Percentiles rank a stretch among this genome's conserved stretches.
Conservation (phyloP, 2,888 invertebrate genomes). For the Lycaena phlaeas region DNA sequence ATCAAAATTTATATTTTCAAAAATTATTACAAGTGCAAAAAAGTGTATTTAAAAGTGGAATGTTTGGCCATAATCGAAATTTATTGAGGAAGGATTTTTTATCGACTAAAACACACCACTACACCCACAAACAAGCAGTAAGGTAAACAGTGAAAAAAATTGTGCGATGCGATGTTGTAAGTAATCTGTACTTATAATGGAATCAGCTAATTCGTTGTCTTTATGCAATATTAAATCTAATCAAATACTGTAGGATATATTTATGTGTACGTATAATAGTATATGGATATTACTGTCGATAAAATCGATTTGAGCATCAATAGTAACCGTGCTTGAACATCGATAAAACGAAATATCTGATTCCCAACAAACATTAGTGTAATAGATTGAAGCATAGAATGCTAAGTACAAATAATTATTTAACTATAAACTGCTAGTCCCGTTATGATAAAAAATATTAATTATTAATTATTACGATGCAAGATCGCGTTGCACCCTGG, state of each 20-base stretch:
- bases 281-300: constrained; percentile 15
- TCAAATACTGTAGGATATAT: constrained; percentile 21
- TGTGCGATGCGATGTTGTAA: constrained; percentile 61
- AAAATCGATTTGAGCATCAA: constrained; percentile 20
- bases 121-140: constrained; percentile 58
- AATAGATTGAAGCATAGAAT: constrained; percentile 63
- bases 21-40: constrained; percentile 72
- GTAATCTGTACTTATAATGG: constrained; percentile 48
- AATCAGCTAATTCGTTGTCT: constrained; percentile 47
- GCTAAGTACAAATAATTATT: constrained; percentile 69
- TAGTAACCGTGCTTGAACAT: constrained; percentile 23
- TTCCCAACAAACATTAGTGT: constrained; percentile 63
- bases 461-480: constrained; percentile 41
- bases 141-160: constrained; percentile 61
- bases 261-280: constrained; percentile 23
- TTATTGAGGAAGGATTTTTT: constrained; percentile 56
- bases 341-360: constrained; percentile 46
- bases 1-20: constrained; percentile 75
- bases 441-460: constrained; percentile 48
- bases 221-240: constrained; percentile 21
- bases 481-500: constrained; percentile 66
- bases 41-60: constrained; percentile 60
- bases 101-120: constrained; percentile 63
- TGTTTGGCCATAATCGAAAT: constrained; percentile 69
- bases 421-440: constrained; percentile 65